These are phyloP conservation scores for Malurus elegans DNA, from an alignment of 2,113 vertebrate species.

Conservation along the genomic window DNA sequence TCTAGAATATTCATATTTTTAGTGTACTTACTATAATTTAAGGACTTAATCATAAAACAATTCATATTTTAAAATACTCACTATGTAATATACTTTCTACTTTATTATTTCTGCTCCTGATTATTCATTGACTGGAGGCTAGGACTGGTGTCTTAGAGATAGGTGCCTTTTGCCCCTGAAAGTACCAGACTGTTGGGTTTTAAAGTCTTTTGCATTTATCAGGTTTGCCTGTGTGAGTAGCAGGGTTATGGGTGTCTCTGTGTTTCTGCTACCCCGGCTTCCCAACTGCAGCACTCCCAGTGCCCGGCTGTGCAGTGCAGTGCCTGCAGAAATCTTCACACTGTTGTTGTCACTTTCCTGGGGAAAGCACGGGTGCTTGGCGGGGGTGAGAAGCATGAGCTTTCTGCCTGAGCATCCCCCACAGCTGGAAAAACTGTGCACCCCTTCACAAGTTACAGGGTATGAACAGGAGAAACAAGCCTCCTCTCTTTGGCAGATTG, in stretches of 20 bases:
- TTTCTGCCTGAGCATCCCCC: neutral
- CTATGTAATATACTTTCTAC: neutral
- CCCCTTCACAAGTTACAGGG: neutral
- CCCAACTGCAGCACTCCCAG: neutral
- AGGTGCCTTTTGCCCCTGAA: neutral
- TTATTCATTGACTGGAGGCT: neutral
- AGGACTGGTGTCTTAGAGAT: neutral
- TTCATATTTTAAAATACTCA: neutral
- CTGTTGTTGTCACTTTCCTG: neutral
- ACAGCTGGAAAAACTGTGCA: neutral
- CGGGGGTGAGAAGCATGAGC: neutral
- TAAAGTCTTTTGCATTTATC: neutral
- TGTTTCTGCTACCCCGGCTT: neutral
- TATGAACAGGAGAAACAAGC: neutral
- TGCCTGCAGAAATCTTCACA: neutral
- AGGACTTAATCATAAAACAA: neutral
- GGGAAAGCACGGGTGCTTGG: neutral
- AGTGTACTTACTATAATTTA: neutral
- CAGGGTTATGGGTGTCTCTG: neutral
- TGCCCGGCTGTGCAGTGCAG: neutral
- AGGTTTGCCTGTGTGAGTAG: neutral
- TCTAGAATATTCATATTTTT: neutral
- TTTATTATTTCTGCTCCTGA: neutral
- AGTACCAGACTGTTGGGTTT: neutral
- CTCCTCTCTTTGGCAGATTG: neutral